A percentile compares a stretch with the other conserved stretches of the same genome.
Evolutionary conservation across 2,113 vertebrate genomes (phyloP).

Genomic region (Ploceus nigricollis): DNA sequence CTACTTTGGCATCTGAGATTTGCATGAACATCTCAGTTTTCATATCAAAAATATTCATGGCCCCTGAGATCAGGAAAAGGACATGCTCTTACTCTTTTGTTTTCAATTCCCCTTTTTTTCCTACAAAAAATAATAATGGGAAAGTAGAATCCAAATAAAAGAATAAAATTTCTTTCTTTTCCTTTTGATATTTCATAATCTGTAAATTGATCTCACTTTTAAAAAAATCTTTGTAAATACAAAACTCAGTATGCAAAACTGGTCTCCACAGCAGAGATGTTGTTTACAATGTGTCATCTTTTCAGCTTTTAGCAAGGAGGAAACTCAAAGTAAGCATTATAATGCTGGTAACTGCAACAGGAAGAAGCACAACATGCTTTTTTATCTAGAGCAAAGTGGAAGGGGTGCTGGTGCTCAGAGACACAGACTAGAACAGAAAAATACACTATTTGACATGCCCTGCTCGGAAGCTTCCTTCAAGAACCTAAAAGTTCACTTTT

Average conservation of each 20-base stretch:
- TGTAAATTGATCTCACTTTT: neutral
- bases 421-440: neutral
- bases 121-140: neutral
- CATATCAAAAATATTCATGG: neutral
- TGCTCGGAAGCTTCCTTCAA: neutral
- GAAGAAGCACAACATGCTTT: neutral
- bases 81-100: fast-evolving
- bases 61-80: neutral
- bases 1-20: neutral
- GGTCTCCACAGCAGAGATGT: neutral
- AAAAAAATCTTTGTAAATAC: neutral
- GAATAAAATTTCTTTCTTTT: neutral
- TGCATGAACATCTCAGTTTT: neutral
- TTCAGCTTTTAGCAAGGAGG: neutral
- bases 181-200: neutral
- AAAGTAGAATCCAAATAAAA: neutral
- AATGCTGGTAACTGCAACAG: neutral
- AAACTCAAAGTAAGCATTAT: neutral
- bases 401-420: neutral
- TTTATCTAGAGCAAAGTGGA: neutral
- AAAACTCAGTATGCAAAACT: neutral
- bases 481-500: neutral
- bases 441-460: neutral
- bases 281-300: neutral
- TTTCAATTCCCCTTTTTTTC: neutral